phyloP scores from a whole-genome alignment of 37 sponge, comb jelly and placozoan species.

The Bolinopsis microptera region DNA sequence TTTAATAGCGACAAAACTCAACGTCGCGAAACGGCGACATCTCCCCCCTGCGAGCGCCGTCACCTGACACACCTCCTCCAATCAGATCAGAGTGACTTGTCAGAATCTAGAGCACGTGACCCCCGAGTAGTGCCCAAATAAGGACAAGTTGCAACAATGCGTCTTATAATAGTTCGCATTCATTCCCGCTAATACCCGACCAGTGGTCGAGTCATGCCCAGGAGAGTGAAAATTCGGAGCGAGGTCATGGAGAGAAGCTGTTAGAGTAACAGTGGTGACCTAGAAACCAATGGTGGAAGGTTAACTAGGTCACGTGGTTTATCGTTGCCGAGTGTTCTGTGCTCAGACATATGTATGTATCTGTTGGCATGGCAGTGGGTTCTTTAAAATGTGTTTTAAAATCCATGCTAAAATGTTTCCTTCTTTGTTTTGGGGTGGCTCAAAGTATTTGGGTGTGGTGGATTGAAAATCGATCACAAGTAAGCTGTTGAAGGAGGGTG shows the following conservation, averaged over 20 bases:
- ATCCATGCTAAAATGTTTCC: constrained; percentile 51
- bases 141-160: constrained; percentile 34
- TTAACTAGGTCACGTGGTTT: constrained; percentile 31
- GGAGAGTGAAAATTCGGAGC: background rate
- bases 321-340: background rate
- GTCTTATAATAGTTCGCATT: constrained; percentile 4
- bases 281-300: background rate
- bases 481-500: background rate
- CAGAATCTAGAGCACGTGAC: background rate
- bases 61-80: background rate
- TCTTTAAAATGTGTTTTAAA: background rate
- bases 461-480: background rate
- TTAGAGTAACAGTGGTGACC: background rate
- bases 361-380: constrained; percentile 48
- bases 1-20: background rate
- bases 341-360: background rate
- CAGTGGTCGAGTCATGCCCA: constrained; percentile 4
- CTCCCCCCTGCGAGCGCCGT: background rate
- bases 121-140: background rate
- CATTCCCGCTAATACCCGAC: constrained; percentile 59
- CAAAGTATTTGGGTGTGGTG: constrained; percentile 44
- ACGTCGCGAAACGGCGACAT: background rate
- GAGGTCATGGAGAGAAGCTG: constrained; percentile 26
- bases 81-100: background rate
- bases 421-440: background rate